Conservation (phyloP, 2,888 invertebrate genomes). For the Sialis lutaria region DNA sequence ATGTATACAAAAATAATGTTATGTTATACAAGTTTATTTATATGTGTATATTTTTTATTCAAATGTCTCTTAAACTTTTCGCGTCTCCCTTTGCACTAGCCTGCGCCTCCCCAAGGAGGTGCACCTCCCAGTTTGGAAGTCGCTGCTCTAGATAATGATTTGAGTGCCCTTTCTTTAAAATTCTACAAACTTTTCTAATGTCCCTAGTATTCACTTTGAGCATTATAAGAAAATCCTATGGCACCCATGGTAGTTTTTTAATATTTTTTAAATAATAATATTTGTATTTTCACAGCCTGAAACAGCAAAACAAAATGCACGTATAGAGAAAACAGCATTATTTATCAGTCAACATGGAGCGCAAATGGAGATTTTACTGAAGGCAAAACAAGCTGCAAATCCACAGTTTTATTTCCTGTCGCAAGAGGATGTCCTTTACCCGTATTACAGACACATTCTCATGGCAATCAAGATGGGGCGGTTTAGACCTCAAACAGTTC, state of each 20-base stretch:
- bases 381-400: constrained; percentile 91
- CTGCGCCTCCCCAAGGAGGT: too few relatives aligned
- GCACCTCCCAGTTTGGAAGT: too few relatives aligned
- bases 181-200: too few relatives aligned
- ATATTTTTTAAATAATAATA: constrained; percentile 1
- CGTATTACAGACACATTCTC: constrained; percentile 72
- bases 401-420: constrained; percentile 86
- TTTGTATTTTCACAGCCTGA: constrained; percentile 45
- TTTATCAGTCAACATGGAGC: constrained; percentile 80
- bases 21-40: too few relatives aligned
- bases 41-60: too few relatives aligned
- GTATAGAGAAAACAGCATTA: constrained; percentile 87
- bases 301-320: constrained; percentile 72
- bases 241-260: not conserved
- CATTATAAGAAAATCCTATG: too few relatives aligned
- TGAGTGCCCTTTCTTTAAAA: too few relatives aligned
- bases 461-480: constrained; percentile 48
- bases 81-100: too few relatives aligned
- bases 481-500: constrained; percentile 29
- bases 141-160: too few relatives aligned
- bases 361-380: constrained; percentile 97
- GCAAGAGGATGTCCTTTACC: constrained; percentile 65
- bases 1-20: too few relatives aligned
- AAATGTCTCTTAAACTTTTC: too few relatives aligned
- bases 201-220: not conserved